Conservation (phyloP, 1,140 invertebrate genomes). For the Goniozus legneri region DNA sequence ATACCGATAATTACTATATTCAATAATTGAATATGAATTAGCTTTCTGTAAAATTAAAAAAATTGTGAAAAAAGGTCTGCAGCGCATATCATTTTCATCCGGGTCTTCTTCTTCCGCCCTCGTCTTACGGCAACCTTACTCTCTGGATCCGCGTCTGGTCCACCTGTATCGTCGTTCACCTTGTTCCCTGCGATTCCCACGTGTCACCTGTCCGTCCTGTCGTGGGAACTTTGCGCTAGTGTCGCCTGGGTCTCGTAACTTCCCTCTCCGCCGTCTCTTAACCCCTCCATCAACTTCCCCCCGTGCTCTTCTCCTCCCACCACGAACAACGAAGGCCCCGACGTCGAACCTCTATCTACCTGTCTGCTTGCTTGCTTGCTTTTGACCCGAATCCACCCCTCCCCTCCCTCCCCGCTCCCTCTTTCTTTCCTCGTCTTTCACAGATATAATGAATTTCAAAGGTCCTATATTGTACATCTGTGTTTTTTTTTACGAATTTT, state of each 20-base stretch:
- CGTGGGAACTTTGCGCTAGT: neutral
- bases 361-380: neutral
- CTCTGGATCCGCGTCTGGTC: conserved; percentile 25
- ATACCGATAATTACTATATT: neutral
- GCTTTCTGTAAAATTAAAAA: too few species aligned
- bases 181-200: conserved; percentile 41
- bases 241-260: neutral
- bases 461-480: neutral
- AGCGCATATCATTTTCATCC: too few species aligned
- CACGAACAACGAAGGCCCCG: too few species aligned
- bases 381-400: neutral
- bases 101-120: neutral
- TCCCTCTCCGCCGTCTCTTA: neutral
- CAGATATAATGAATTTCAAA: too few species aligned
- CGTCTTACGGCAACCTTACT: neutral
- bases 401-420: neutral
- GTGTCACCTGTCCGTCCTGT: conserved; percentile 46
- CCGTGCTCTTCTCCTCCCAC: too few species aligned
- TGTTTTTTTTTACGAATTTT: too few species aligned
- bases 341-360: neutral
- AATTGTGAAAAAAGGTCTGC: too few species aligned
- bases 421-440: neutral
- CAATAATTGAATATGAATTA: too few species aligned
- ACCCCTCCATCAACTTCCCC: conserved; percentile 1
- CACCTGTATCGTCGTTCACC: conserved; percentile 39